A percentile compares a stretch with the other conserved stretches of the same genome.
Evolutionary conservation across 2,797 vertebrate genomes (phyloP).

Genomic region (Manis javanica): DNA sequence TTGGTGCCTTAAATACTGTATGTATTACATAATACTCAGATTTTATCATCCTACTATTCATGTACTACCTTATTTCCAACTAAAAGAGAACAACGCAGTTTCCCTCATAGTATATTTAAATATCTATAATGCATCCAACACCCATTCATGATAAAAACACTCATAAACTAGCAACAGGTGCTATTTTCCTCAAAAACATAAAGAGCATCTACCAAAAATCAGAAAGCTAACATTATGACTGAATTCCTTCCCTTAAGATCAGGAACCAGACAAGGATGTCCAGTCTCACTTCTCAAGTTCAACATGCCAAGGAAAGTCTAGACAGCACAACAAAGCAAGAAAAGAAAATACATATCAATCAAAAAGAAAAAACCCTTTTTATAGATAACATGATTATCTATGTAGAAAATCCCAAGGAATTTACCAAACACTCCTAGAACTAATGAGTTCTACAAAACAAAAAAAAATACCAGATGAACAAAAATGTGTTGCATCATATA

Average conservation of each 20-base stretch:
- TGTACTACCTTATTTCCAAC: background rate
- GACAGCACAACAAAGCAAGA: background rate
- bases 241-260: background rate
- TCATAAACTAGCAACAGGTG: background rate
- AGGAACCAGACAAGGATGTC: background rate
- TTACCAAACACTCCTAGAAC: background rate
- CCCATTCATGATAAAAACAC: background rate
- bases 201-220: slow-evolving; percentile 4
- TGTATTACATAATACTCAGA: background rate
- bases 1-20: background rate
- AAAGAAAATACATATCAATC: background rate
- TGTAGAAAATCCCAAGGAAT: background rate
- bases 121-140: background rate
- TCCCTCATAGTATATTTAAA: background rate
- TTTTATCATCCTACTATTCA: background rate
- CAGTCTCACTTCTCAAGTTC: background rate
- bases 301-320: background rate
- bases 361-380: background rate
- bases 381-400: background rate
- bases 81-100: background rate
- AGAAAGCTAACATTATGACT: background rate
- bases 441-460: background rate
- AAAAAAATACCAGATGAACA: background rate
- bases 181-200: background rate
- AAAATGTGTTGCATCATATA: background rate